Base-by-base conservation (phyloP, 2,888 invertebrate species). In the Drosophila tripunctata region DNA sequence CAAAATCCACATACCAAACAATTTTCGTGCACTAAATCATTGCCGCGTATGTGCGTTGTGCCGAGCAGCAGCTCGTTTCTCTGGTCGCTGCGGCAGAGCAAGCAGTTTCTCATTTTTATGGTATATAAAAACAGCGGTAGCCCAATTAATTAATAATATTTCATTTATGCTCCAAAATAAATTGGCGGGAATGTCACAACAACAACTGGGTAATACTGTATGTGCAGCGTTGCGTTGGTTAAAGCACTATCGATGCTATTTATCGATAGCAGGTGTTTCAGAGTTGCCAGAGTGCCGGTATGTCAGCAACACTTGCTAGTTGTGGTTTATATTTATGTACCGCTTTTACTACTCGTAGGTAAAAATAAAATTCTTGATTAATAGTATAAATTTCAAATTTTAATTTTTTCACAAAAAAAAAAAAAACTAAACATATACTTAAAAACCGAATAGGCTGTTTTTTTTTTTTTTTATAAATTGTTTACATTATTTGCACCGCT, bases 21-120 rank as follows among this genome's bases (percentile, higher is more conserved):
- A 90, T 94, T 96, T 81, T 95, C 95, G 88, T 96, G 96, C 2
- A 94, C 94, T 31, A 93, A 91, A 21, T 95, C 91, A 8, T 93
- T 92, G 8, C 92, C 4, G 0, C 2, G 15, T 7, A 1, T 4
- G 22, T 57, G 27, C 0, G 56, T 0, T 21, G 38, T 21, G 5
- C 74, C 74, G 0, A 67, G 14, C 2, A 14, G 35, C 10, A 74
- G n/a, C 4, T 54, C 75, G 15, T 71, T 7, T 2, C 15, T 5
- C 0, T 5, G 2, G 2, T 2, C 0, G 1, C 31, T 31, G 21
- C 45, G 36, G 10, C 74, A 74, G 22, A 74, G 35, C 5, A 27
- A 0, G 21, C 75, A 75, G 0, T 19, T 92, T 1, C 0, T 4
- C 51, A 63, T 70, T n/a, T 43, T 40, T 15, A 19, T 17, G 8